A percentile compares a stretch with the other conserved stretches of the same genome.
These are phyloP conservation scores for Gisinianus flammeolus DNA, from an alignment of 2,888 invertebrate genomes.

Conservation along the genomic window DNA sequence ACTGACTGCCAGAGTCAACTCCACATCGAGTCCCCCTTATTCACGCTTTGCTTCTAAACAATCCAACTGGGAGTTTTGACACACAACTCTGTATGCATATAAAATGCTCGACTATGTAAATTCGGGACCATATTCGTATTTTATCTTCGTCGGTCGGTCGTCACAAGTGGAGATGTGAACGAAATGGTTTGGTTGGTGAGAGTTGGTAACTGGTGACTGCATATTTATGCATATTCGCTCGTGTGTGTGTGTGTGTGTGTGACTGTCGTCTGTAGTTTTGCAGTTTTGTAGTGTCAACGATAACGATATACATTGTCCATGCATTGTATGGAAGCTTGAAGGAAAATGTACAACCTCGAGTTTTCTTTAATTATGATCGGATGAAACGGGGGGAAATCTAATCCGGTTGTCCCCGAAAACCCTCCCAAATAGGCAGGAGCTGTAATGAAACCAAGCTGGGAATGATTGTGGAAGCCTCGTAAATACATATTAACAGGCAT, in stretches of 20 bases:
- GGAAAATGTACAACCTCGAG: no score
- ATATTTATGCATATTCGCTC: no score
- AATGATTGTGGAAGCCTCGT: neutral
- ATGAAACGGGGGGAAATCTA: neutral
- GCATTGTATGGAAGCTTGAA: no score
- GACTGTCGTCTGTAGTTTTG: no score
- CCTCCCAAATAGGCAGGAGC: no score
- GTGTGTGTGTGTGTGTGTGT: no score
- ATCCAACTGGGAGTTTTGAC: neutral
- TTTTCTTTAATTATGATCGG: neutral
- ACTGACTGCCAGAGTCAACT: neutral
- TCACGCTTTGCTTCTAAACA: neutral
- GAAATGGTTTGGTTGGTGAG: no score
- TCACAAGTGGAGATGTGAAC: neutral
- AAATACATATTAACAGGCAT: neutral
- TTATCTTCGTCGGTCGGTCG: neutral
- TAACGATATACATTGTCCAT: no score
- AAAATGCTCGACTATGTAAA: neutral
- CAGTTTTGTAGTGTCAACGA: no score
- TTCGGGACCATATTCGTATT: neutral
- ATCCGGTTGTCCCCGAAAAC: neutral
- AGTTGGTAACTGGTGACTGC: no score
- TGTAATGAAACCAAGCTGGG: neutral
- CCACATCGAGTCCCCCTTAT: neutral
- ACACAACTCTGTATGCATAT: neutral